These are phyloP conservation scores for Amblyopsis rosae DNA, from an alignment of 2,113 vertebrate genomes.

Conservation along the genomic window DNA sequence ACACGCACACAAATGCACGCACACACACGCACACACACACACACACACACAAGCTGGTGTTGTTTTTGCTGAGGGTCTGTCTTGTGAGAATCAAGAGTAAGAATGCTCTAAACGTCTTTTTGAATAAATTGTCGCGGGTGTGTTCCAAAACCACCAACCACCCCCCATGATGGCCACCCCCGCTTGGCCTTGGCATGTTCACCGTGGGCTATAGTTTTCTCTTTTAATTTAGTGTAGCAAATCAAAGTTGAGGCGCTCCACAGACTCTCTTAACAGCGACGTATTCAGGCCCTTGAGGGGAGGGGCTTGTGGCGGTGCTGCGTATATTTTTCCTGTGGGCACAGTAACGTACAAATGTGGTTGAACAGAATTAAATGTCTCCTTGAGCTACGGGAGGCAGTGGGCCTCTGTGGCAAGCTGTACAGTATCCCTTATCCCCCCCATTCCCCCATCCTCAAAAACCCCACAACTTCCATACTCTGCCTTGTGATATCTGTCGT, in stretches of 20 bases:
- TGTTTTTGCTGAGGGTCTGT: slow-evolving; percentile 53
- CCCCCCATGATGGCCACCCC: not conserved
- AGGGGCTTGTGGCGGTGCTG: slow-evolving; percentile 24
- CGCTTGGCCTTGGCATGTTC: slow-evolving; percentile 18
- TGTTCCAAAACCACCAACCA: slow-evolving; percentile 39
- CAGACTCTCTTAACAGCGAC: slow-evolving; percentile 25
- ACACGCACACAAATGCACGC: slow-evolving; percentile 2
- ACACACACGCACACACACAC: slow-evolving; percentile 30
- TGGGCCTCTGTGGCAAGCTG: not conserved
- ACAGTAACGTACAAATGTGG: slow-evolving; percentile 19
- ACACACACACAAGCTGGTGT: slow-evolving; percentile 46
- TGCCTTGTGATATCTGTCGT: not conserved
- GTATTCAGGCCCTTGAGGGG: slow-evolving; percentile 1
- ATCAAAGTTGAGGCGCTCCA: slow-evolving; percentile 11
- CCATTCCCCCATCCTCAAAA: too few relatives aligned
- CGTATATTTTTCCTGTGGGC: slow-evolving; percentile 14
- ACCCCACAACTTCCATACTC: not conserved
- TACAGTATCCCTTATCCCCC: not conserved
- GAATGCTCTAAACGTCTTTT: slow-evolving; percentile 23
- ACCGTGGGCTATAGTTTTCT: slow-evolving; percentile 20
- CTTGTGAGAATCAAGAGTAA: slow-evolving; percentile 21
- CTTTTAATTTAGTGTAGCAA: slow-evolving; percentile 18
- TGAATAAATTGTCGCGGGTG: slow-evolving; percentile 4
- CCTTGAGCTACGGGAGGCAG: not conserved
- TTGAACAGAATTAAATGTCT: slow-evolving; percentile 9